Base-by-base conservation (phyloP, 2,797 vertebrate species). In the Florisuga fusca region DNA sequence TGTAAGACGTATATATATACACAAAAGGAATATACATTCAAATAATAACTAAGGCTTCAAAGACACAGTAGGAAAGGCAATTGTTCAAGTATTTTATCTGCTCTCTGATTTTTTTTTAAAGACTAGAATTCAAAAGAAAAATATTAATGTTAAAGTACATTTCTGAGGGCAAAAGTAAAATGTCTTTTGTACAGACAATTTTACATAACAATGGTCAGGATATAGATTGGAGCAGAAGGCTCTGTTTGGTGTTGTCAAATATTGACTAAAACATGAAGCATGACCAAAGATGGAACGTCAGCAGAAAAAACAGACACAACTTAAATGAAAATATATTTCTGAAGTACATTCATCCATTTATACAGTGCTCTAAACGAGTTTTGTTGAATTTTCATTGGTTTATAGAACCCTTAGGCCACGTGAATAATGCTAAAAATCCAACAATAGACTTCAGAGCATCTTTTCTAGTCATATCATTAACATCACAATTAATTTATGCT, bases 191-290 rank as follows among this genome's bases (percentile, higher is more conserved):
- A 45, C n/a, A 87, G 86, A 38, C 6, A 22, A 57, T 41, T 93
- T 84, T 67, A 50, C 15, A 89, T 88, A 80, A 84, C 73, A 91
- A 92, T 87, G 45, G 31, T 31, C 51, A 23, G 33, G 20, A 41
- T 67, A 34, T 4, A 78, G 36, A 73, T 48, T 71, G 55, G 27
- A 91, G 67, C 27, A 92, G 67, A 74, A 57, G 57, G 55, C 25
- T 93, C 34, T 53, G 77, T 86, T 72, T 95, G 22, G 64, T 90
- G 57, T 66, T 67, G 34, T 90, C 83, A 59, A 91, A 67, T 58
- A 85, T 62, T 68, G 41, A 43, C 50, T 90, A 73, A 86, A 93
- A 72, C 21, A 69, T 15, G 29, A 78, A 61, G 3, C 0, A 0
- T 87, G 55, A 59, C 17, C 29, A 84, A 86, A 94, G 72, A 19